These are phyloP conservation scores for Rafetus swinhoei DNA, from an alignment of 2,113 vertebrate genomes.

Conservation along the genomic window DNA sequence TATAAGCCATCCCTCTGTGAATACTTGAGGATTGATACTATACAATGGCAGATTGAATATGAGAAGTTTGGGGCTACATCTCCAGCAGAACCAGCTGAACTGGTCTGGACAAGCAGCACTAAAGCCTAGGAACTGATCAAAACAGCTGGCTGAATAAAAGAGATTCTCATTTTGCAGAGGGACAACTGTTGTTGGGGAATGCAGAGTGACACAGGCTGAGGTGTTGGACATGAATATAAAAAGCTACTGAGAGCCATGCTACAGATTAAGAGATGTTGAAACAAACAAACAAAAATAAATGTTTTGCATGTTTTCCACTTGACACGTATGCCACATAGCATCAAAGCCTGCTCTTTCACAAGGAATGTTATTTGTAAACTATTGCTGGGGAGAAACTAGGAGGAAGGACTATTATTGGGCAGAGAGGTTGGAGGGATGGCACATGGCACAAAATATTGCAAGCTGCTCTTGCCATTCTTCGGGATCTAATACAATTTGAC, in stretches of 20 bases:
- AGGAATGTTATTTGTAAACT: neutral
- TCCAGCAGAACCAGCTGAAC: fast-evolving
- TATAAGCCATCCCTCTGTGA: neutral
- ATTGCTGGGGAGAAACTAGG: neutral
- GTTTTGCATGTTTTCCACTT: neutral
- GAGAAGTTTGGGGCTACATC: neutral
- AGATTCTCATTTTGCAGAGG: neutral
- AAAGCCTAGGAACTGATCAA: neutral
- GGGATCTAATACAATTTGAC: slow-evolving; percentile 33
- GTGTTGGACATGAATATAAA: slow-evolving; percentile 25
- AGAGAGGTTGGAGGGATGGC: neutral
- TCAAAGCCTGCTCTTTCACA: neutral
- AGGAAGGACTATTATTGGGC: neutral
- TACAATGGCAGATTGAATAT: fast-evolving
- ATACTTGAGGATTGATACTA: neutral
- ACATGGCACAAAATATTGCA: neutral
- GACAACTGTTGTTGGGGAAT: neutral
- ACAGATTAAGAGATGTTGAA: neutral
- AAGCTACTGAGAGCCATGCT: slow-evolving; percentile 44
- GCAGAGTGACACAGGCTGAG: neutral
- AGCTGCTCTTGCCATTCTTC: slow-evolving; percentile 27
- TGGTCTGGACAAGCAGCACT: neutral
- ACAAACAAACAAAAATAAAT: neutral
- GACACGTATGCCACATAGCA: slow-evolving; percentile 48
- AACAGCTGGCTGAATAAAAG: neutral